phyloP scores from a whole-genome alignment of 2,797 vertebrate species.

The Malacoraja senta region DNA sequence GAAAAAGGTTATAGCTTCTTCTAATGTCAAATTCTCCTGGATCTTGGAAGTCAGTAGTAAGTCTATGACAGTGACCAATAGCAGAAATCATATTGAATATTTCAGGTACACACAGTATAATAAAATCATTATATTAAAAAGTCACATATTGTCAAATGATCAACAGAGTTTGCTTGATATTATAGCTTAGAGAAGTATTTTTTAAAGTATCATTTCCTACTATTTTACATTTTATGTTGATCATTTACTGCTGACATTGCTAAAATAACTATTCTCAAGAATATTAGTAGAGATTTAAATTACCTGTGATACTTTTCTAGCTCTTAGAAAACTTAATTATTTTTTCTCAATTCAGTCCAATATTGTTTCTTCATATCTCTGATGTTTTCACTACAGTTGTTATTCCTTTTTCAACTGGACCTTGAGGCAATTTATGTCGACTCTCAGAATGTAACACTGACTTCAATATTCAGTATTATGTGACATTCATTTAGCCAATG shows the following conservation, averaged over 20 bases:
- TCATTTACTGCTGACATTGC: not conserved
- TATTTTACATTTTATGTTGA: not conserved
- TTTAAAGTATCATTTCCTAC: not conserved
- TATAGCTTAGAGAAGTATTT: not conserved
- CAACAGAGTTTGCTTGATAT: not conserved
- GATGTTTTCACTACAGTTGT: not conserved
- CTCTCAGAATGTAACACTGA: not conserved
- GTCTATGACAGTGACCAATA: not conserved
- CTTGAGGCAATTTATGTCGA: not conserved
- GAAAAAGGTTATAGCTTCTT: too few species aligned
- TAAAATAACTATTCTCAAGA: not conserved
- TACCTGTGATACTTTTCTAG: not conserved
- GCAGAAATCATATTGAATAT: not conserved
- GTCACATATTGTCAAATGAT: not conserved
- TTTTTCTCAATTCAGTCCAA: not conserved
- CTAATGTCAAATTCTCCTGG: not conserved
- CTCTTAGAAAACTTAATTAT: not conserved
- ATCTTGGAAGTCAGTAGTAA: not conserved
- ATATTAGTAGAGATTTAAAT: not conserved
- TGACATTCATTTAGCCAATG: not conserved
- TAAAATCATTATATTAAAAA: not conserved
- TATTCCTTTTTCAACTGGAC: not conserved
- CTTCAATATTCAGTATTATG: slow-evolving; percentile 15
- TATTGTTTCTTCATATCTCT: not conserved
- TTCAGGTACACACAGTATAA: not conserved